These are phyloP conservation scores for Columba janthina DNA, from an alignment of 2,113 vertebrate species.

Conservation along the genomic window DNA sequence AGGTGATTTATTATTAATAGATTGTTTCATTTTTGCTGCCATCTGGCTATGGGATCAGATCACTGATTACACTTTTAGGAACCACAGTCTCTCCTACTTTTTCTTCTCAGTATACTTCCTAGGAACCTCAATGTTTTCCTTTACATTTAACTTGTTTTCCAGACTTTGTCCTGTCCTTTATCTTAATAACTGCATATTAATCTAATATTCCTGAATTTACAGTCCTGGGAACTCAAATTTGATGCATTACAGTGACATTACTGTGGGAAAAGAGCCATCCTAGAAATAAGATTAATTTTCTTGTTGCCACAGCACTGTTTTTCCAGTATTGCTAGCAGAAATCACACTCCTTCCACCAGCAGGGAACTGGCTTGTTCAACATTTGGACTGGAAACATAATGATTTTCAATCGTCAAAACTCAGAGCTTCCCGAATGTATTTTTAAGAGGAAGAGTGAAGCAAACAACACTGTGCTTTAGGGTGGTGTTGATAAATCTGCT, in stretches of 20 bases:
- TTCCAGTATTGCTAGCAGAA: neutral
- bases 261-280: neutral
- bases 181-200: neutral
- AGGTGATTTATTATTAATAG: neutral
- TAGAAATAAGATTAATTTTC: neutral
- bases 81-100: neutral
- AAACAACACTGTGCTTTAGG: neutral
- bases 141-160: neutral
- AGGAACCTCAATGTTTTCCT: neutral
- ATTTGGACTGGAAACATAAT: neutral
- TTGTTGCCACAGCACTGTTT: neutral
- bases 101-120: neutral
- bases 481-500: neutral
- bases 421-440: neutral
- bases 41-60: neutral
- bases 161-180: neutral
- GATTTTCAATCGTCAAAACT: neutral
- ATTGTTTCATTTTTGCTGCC: neutral
- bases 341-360: neutral
- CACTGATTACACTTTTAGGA: neutral
- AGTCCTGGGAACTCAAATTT: neutral
- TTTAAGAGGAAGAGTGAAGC: neutral
- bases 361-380: neutral
- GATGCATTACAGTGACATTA: neutral
- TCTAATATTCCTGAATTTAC: neutral